A percentile compares a stretch with the other conserved stretches of the same genome.
phyloP scores from a whole-genome alignment of 2,888 invertebrate genomes.

The Hecatera dysodea region DNA sequence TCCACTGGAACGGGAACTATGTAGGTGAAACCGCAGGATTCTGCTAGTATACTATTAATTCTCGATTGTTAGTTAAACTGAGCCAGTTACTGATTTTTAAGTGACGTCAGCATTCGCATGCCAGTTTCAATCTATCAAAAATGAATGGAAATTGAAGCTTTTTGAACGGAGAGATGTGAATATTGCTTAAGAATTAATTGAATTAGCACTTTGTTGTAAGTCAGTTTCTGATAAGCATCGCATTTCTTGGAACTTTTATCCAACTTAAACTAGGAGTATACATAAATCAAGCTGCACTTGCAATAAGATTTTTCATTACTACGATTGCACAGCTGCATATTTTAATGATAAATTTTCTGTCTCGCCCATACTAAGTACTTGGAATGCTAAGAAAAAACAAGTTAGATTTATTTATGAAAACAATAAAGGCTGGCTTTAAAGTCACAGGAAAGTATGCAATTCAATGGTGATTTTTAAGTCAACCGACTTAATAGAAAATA shows the following conservation, averaged over 20 bases:
- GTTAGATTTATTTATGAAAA: background rate
- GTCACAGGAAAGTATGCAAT: background rate
- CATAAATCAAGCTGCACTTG: slow-evolving; percentile 29
- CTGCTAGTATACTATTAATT: too few relatives aligned
- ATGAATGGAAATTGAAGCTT: too few relatives aligned
- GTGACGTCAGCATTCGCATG: too few relatives aligned
- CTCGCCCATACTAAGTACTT: background rate
- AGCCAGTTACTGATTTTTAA: too few relatives aligned
- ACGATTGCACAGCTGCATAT: slow-evolving; percentile 26
- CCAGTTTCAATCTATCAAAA: too few relatives aligned
- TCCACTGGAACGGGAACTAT: too few relatives aligned
- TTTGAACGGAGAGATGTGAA: too few relatives aligned
- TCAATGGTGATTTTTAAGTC: background rate
- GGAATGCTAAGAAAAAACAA: background rate
- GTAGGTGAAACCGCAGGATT: too few relatives aligned
- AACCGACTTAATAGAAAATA: background rate
- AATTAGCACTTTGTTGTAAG: background rate
- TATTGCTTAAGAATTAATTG: too few relatives aligned
- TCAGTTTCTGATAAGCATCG: background rate
- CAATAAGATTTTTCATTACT: slow-evolving; percentile 16
- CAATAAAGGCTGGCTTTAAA: background rate
- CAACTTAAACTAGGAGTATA: background rate
- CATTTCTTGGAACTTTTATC: background rate
- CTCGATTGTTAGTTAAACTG: too few relatives aligned
- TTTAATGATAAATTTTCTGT: slow-evolving; percentile 17